phyloP scores from a whole-genome alignment of 1,140 invertebrate species.

The Ctenoplectra terminalis region DNA sequence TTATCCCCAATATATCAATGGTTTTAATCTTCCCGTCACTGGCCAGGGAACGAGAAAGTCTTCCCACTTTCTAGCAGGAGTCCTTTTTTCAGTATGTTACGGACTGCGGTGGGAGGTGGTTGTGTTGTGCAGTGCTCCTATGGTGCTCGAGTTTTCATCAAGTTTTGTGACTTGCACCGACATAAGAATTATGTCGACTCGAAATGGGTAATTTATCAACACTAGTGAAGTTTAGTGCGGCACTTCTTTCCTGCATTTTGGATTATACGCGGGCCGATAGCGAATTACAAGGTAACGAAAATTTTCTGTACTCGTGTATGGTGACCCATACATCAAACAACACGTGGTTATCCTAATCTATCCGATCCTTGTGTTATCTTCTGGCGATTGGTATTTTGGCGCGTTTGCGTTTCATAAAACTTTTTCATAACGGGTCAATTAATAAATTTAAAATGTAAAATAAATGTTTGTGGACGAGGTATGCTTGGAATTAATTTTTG shows the following conservation, averaged over 20 bases:
- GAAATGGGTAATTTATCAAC: slow-evolving; percentile 79
- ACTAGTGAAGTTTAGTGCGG: slow-evolving; percentile 76
- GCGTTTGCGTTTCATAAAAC: not conserved
- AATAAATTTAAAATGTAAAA: not conserved
- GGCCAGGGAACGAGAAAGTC: slow-evolving; percentile 28
- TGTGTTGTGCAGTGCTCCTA: slow-evolving; percentile 50
- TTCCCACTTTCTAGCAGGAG: slow-evolving; percentile 40
- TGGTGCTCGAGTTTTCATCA: slow-evolving; percentile 46
- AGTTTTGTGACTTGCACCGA: slow-evolving; percentile 57
- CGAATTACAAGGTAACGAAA: slow-evolving; percentile 70
- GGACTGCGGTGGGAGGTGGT: slow-evolving; percentile 56
- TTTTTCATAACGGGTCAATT: not conserved
- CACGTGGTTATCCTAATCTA: slow-evolving; percentile 30
- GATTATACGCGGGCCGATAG: slow-evolving; percentile 77
- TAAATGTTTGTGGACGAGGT: not conserved
- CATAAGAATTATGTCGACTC: slow-evolving; percentile 77
- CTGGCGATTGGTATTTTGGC: not conserved
- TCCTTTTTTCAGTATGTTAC: slow-evolving; percentile 67
- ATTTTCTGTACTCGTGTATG: not conserved
- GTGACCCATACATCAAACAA: not conserved
- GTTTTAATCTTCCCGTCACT: slow-evolving; percentile 22
- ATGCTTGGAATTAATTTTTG: not conserved
- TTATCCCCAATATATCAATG: slow-evolving; percentile 30
- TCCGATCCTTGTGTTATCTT: too few relatives aligned
- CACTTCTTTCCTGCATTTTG: slow-evolving; percentile 75